phyloP scores from a whole-genome alignment of 2,113 vertebrate species.

The Terrapene triunguis region DNA sequence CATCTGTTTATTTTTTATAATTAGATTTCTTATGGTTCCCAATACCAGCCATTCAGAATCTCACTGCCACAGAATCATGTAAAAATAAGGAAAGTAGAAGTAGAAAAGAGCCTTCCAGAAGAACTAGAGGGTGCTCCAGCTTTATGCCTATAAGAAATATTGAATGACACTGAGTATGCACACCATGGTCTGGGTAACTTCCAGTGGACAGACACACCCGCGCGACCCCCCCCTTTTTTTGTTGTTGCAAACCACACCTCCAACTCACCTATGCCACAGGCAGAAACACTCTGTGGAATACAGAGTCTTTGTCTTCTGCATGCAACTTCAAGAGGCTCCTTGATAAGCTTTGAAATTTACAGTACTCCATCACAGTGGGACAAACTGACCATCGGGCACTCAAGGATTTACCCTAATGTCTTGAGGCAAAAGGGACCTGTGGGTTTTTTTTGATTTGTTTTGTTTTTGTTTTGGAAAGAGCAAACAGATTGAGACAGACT shows the following conservation, averaged over 20 bases:
- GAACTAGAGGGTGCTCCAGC: neutral
- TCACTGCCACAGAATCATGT: neutral
- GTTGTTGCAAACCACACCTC: fast-evolving
- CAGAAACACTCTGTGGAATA: neutral
- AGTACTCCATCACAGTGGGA: fast-evolving
- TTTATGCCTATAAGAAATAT: neutral
- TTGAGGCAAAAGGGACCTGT: neutral
- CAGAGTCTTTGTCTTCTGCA: fast-evolving
- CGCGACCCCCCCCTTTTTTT: neutral
- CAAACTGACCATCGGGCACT: neutral
- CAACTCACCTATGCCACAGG: neutral
- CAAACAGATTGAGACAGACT: neutral
- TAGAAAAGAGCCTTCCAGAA: neutral
- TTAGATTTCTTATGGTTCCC: neutral
- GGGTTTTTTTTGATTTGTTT: neutral
- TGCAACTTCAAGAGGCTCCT: neutral
- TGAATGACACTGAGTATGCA: neutral
- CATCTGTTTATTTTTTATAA: neutral
- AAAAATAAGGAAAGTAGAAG: neutral
- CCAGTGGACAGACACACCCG: fast-evolving
- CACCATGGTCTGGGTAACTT: neutral
- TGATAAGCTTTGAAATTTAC: neutral
- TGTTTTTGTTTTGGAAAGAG: neutral
- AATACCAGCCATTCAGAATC: neutral
- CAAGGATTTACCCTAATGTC: neutral